These are phyloP conservation scores for Phenacoccus solenopsis DNA, from an alignment of 1,140 invertebrate genomes.

Conservation along the genomic window DNA sequence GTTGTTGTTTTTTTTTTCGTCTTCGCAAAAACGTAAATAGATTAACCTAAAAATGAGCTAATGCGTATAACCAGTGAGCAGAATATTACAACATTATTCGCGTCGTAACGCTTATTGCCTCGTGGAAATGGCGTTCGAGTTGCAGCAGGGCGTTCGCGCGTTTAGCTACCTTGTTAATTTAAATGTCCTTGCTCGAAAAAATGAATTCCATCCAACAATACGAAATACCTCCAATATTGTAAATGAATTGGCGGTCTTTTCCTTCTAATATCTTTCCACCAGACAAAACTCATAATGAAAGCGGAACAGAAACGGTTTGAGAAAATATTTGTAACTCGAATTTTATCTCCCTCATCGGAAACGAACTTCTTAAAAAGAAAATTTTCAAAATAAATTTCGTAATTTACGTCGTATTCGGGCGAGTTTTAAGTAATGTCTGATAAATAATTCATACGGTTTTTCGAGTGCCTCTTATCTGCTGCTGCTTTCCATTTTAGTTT, in stretches of 20 bases:
- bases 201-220: neutral
- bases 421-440: constrained; percentile 16
- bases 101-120: neutral
- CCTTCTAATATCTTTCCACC: constrained; percentile 22
- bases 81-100: neutral
- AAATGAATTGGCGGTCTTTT: constrained; percentile 19
- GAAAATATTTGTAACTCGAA: constrained; percentile 12
- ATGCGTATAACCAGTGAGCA: neutral
- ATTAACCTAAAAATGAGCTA: constrained; percentile 7
- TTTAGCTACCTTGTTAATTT: neutral
- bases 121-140: no score
- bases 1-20: neutral
- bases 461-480: constrained; percentile 13
- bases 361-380: constrained; percentile 14
- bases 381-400: constrained; percentile 15
- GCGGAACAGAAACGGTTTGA: constrained; percentile 7
- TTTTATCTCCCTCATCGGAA: constrained; percentile 12
- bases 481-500: constrained; percentile 13
- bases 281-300: constrained; percentile 22
- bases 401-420: constrained; percentile 16
- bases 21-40: neutral
- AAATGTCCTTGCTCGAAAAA: neutral
- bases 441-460: constrained; percentile 18
- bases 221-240: constrained; percentile 20
- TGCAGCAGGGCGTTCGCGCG: neutral